phyloP scores from a whole-genome alignment of 2,888 invertebrate species.

The Nycteola revayana region DNA sequence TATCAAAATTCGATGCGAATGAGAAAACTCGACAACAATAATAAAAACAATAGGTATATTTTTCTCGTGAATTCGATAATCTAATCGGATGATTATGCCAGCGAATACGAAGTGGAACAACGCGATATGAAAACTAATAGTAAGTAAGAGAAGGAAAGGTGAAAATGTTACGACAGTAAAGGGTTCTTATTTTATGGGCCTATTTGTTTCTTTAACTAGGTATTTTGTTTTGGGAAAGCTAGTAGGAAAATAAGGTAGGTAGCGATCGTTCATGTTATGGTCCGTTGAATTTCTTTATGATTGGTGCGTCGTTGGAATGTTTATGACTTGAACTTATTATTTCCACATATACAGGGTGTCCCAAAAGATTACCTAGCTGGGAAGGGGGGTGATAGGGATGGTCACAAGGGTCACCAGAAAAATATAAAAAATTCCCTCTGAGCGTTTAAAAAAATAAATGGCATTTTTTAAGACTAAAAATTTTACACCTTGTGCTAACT shows the following conservation, averaged over 20 bases:
- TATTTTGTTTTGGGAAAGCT: conserved; percentile 21
- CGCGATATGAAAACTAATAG: background rate
- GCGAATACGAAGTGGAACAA: conserved; percentile 9
- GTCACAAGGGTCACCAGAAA: too few relatives aligned
- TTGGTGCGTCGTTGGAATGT: too few relatives aligned
- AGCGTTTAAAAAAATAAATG: too few relatives aligned
- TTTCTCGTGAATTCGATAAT: conserved; percentile 26
- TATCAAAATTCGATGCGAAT: conserved; percentile 9
- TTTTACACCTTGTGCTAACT: too few relatives aligned
- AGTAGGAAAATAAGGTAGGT: conserved; percentile 1
- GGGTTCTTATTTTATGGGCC: conserved; percentile 31
- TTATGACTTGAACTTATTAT: too few relatives aligned
- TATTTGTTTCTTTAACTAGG: conserved; percentile 25
- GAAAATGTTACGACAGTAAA: conserved; percentile 16
- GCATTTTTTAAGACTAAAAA: too few relatives aligned
- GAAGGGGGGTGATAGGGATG: too few relatives aligned
- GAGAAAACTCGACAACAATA: conserved; percentile 11
- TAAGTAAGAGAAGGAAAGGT: conserved; percentile 11
- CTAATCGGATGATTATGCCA: conserved; percentile 26
- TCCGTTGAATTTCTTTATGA: conserved; percentile 3
- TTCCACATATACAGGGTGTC: too few relatives aligned
- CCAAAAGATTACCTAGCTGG: too few relatives aligned
- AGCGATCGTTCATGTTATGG: conserved; percentile 11
- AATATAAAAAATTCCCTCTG: too few relatives aligned
- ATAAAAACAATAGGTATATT: conserved; percentile 7